Evolutionary conservation across 2,888 invertebrate species (phyloP).

Genomic region (Tetanocera ferruginea): DNA sequence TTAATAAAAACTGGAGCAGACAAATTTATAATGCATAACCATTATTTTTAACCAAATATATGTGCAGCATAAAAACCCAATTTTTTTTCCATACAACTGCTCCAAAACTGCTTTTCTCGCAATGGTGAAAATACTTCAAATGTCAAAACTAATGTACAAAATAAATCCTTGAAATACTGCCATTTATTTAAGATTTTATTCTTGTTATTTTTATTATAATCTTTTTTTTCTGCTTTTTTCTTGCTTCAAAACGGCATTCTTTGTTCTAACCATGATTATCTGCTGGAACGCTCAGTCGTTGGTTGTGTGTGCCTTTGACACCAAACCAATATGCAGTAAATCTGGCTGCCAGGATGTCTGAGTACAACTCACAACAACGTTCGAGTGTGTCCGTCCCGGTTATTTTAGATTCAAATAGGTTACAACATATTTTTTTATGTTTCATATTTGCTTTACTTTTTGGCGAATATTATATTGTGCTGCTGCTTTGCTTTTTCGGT

Average conservation of each 20-base stretch:
- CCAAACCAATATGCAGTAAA: conserved; percentile 70
- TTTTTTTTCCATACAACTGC: background rate
- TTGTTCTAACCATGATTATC: conserved; percentile 13
- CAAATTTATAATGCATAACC: background rate
- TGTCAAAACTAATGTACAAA: conserved; percentile 65
- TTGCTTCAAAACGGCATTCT: background rate
- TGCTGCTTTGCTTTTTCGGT: background rate
- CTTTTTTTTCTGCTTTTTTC: conserved; percentile 36
- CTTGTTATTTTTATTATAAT: conserved; percentile 31
- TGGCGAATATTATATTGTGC: background rate
- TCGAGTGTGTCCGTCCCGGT: background rate
- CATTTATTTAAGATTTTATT: conserved; percentile 38
- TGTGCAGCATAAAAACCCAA: background rate
- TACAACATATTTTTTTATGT: conserved; percentile 65
- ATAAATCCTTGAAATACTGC: conserved; percentile 59
- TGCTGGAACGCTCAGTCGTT: background rate
- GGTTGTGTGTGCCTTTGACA: conserved; percentile 59
- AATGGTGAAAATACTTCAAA: conserved; percentile 48
- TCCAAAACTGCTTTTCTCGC: conserved; percentile 42
- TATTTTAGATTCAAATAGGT: conserved; percentile 56
- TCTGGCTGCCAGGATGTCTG: conserved; percentile 63
- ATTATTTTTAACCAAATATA: background rate
- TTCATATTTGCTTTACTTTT: conserved; percentile 57
- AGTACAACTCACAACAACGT: conserved; percentile 51
- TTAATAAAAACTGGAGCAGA: too few species aligned